Evolutionary conservation across 2,888 invertebrate genomes (phyloP), one percentile per base, ranked within the genome.

Genomic region (Patella ulyssiponensis): DNA sequence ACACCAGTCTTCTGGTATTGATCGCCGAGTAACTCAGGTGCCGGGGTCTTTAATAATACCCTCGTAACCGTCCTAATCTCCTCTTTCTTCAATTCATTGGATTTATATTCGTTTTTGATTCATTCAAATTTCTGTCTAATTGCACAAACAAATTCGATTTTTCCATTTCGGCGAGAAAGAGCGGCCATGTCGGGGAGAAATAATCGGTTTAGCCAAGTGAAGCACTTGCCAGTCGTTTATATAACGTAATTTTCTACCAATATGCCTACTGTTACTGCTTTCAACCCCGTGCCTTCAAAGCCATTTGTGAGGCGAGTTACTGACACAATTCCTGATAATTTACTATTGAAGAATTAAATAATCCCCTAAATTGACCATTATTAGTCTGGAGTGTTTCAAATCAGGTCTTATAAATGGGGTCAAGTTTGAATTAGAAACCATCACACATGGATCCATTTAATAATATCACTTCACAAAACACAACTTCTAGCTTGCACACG

Each of bases 111-210:
- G 78, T 79, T 82, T 81, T 79, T 78, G 77, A 82, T 82, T 82
- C 82, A 78, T 82, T 79, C 82, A 78, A 80, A 81, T 79, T 79
- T 78, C 77, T 77, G 76, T 81, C 82, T 82, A 82, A 82, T 80
- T 79, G 82, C 79, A 79, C 79, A 80, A 81, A 80, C 80, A 82
- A 82, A 82, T 81, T 82, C 79, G 79, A 82, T 82, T 82, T 81
- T 73, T 76, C 77, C 73, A 73, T 72, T 77, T 74, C 77, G 64
- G 75, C 76, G 78, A 75, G 80, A 78, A 78, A 78, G 70, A 64
- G 69, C 75, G 75, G 75, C 73, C 71, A 72, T 73, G 77, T 51
- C 27, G 69, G 77, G 75, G 52, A 51, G 73, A 69, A 58, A 71
- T 82, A 82, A 82, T 82, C 79, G 70, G 76, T 78, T 82, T 82